phyloP scores from a whole-genome alignment of 2,113 vertebrate species.

The Cygnus buccinator region DNA sequence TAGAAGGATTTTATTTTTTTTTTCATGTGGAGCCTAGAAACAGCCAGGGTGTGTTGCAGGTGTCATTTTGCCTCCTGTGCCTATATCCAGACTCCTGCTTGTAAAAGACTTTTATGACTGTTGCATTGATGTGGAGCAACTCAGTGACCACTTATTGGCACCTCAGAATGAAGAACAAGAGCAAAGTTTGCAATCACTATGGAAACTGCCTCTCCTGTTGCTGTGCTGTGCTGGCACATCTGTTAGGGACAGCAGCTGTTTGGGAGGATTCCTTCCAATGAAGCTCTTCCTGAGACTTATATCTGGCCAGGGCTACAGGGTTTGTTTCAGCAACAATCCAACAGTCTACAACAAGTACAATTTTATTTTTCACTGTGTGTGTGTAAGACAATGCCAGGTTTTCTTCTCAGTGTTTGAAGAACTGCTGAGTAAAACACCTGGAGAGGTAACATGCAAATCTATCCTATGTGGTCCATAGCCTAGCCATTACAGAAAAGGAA shows the following conservation, averaged over 20 bases:
- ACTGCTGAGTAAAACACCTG: neutral
- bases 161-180: neutral
- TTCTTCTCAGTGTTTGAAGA: neutral
- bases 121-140: neutral
- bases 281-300: constrained; percentile 33
- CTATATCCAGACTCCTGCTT: neutral
- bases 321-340: constrained; percentile 23
- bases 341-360: neutral
- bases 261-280: constrained; percentile 23
- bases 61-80: neutral
- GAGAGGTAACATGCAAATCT: neutral
- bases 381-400: neutral
- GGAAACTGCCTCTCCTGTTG: constrained; percentile 28
- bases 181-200: constrained; percentile 45
- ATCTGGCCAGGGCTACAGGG: neutral
- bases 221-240: constrained; percentile 10
- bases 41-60: neutral
- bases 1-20: neutral
- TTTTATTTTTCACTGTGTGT: neutral
- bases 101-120: neutral
- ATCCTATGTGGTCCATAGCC: neutral
- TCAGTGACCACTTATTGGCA: neutral
- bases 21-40: neutral
- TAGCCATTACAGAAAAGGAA: neutral
- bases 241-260: constrained; percentile 53